Base-by-base conservation (phyloP, 2,888 invertebrate species). In the Chrysolina americana region DNA sequence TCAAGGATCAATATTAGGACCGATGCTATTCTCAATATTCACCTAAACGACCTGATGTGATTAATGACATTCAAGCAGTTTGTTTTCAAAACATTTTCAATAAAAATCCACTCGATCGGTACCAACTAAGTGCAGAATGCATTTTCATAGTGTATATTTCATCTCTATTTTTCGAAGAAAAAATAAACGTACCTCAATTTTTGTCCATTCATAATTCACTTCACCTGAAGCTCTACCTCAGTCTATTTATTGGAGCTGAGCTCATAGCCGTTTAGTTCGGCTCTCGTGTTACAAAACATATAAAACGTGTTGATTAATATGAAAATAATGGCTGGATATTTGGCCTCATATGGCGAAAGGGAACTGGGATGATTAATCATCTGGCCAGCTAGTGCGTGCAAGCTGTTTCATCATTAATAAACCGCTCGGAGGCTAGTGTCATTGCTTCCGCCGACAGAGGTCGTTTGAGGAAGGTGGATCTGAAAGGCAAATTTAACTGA, bases 271-370 rank as follows among this genome's bases (percentile, higher is more conserved):
- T 59, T 68, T 41, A 63, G 23, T 17, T 41, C 10, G 44, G 1
- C 15, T 8, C 59, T 65, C 13, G 59, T 28, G 70, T 48, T 21
- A 41, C 56, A 41, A 41, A 59, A 53, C 65, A 53, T 50, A 74
- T 63, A 76, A 73, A 75, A 73, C 68, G 72, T 68, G 77, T 81
- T 85, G 86, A 86, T 86, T 85, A 85, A 85, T 86, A 80, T 82
- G 70, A 81, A 81, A 85, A 84, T 85, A 83, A 84, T 84, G 81
- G 84, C 83, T 82, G 84, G 83, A 85, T 84, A 83, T 85, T 81
- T 79, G 84, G 85, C 78, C 86, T 85, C 86, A 86, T 86, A 85
- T 85, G 85, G 85, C 79, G 81, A 79, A 79, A 80, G 81, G 81
- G 79, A 79, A 80, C 77, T 78, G 74, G 71, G 74, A 82, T 81